Evolutionary conservation across 2,888 invertebrate genomes (phyloP).

Genomic region (Seira sanloemensis): DNA sequence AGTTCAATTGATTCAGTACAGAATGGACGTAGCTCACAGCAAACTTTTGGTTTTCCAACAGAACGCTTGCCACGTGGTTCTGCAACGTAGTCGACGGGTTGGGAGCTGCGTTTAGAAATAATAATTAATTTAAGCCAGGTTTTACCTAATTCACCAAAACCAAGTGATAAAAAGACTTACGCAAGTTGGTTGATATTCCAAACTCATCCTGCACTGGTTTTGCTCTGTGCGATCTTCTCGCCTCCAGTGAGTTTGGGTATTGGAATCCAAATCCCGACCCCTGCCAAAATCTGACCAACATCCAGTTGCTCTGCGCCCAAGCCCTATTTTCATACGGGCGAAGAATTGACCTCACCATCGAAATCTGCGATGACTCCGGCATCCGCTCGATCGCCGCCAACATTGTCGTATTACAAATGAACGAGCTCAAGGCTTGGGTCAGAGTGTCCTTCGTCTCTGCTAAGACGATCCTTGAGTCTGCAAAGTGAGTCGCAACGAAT

Average conservation of each 20-base stretch:
- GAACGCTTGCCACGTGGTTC: slow-evolving; percentile 80
- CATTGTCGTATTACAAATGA: slow-evolving; percentile 85
- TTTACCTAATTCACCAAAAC: background rate
- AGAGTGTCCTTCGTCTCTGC: slow-evolving; percentile 86
- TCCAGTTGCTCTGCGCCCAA: slow-evolving; percentile 91
- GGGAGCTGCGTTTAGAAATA: slow-evolving; percentile 78
- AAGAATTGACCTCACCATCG: slow-evolving; percentile 83
- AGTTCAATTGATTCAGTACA: slow-evolving; percentile 87
- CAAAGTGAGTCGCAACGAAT: slow-evolving; percentile 85
- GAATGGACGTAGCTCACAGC: slow-evolving; percentile 86
- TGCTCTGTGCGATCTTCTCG: slow-evolving; percentile 76
- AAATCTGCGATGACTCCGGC: slow-evolving; percentile 82
- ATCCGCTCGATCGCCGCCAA: slow-evolving; percentile 84
- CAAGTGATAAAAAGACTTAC: slow-evolving; percentile 41
- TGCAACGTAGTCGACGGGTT: slow-evolving; percentile 83
- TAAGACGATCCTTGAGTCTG: slow-evolving; percentile 84
- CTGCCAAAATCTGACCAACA: slow-evolving; percentile 89
- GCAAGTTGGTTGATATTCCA: slow-evolving; percentile 74
- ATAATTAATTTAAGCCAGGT: background rate
- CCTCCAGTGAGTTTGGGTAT: slow-evolving; percentile 79
- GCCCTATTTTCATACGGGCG: slow-evolving; percentile 88
- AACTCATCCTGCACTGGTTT: slow-evolving; percentile 77
- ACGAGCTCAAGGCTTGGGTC: slow-evolving; percentile 85
- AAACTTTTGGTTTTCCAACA: slow-evolving; percentile 81
- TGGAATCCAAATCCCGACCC: slow-evolving; percentile 89